Conservation (phyloP, 2,113 vertebrate species). For the Tragelaphus scriptus region DNA sequence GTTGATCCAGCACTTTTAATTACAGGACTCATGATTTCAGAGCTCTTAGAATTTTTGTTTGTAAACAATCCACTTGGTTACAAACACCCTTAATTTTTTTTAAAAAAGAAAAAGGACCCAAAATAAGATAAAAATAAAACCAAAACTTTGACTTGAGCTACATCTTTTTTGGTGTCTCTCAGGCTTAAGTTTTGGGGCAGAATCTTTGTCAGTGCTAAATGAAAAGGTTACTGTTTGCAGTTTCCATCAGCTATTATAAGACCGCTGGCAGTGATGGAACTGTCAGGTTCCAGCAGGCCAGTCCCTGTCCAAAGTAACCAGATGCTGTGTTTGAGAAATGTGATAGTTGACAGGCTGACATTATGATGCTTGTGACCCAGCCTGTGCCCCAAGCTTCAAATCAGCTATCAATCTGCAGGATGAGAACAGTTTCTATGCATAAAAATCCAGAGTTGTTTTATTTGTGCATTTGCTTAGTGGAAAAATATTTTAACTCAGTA, state of each 20-base stretch:
- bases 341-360: constrained; percentile 61
- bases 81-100: background rate
- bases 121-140: constrained; percentile 2
- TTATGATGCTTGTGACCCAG: constrained; percentile 5
- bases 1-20: constrained; percentile 44
- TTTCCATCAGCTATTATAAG: constrained; percentile 70
- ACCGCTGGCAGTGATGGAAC: constrained; percentile 37
- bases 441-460: background rate
- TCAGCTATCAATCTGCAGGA: background rate
- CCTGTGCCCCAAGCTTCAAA: background rate
- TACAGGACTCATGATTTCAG: background rate
- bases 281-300: constrained; percentile 55
- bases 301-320: constrained; percentile 65
- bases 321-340: constrained; percentile 68
- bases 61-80: background rate
- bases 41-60: constrained; percentile 2
- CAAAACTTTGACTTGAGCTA: background rate
- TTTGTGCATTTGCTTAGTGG: background rate
- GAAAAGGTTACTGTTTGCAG: constrained; percentile 67
- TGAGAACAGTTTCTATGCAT: background rate
- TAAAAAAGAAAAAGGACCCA: background rate
- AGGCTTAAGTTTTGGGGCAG: background rate
- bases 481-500: background rate
- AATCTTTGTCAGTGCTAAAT: constrained; percentile 58
- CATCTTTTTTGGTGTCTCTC: background rate